Conservation (phyloP, 1,140 invertebrate species). For the Drosophila micromelanica region DNA sequence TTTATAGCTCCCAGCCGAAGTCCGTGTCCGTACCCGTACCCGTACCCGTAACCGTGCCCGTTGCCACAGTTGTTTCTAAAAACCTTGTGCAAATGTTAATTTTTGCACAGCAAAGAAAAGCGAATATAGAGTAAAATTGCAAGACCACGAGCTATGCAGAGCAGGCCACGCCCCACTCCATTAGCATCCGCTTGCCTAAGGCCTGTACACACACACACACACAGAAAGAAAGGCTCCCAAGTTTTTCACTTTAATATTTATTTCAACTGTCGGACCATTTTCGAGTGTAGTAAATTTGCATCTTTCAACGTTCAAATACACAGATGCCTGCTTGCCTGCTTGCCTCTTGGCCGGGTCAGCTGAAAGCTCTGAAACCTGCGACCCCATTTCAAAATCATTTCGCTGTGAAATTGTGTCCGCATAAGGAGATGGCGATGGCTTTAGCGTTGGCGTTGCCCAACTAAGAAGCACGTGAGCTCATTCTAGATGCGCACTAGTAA, state of each 20-base stretch:
- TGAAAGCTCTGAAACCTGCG: conserved; percentile 21
- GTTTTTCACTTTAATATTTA: conserved; percentile 82
- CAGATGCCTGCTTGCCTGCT: conserved; percentile 13
- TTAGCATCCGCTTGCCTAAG: conserved; percentile 27
- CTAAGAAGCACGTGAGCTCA: conserved; percentile 66
- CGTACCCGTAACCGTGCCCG: conserved; percentile 1
- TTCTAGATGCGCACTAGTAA: conserved; percentile 69
- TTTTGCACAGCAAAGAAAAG: conserved; percentile 51
- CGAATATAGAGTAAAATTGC: conserved; percentile 35
- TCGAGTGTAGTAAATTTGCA: conserved; percentile 76
- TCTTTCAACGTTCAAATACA: conserved; percentile 74
- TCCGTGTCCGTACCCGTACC: conserved; percentile 15
- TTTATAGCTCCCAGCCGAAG: conserved; percentile 65
- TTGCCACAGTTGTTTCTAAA: conserved; percentile 25
- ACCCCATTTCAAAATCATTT: conserved; percentile 72
- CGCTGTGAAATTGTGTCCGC: conserved; percentile 77
- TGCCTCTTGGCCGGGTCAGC: conserved; percentile 19
- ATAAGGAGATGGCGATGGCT: conserved; percentile 24
- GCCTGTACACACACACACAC: not conserved
- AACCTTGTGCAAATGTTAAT: conserved; percentile 78
- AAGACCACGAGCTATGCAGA: conserved; percentile 13
- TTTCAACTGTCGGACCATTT: conserved; percentile 73
- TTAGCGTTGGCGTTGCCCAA: conserved; percentile 4
- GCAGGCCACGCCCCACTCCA: conserved; percentile 30
- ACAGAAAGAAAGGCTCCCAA: conserved; percentile 11